Evolutionary conservation across 1,140 invertebrate genomes (phyloP), one percentile per base, ranked within the genome.

Genomic region (Cecropterus lyciades): DNA sequence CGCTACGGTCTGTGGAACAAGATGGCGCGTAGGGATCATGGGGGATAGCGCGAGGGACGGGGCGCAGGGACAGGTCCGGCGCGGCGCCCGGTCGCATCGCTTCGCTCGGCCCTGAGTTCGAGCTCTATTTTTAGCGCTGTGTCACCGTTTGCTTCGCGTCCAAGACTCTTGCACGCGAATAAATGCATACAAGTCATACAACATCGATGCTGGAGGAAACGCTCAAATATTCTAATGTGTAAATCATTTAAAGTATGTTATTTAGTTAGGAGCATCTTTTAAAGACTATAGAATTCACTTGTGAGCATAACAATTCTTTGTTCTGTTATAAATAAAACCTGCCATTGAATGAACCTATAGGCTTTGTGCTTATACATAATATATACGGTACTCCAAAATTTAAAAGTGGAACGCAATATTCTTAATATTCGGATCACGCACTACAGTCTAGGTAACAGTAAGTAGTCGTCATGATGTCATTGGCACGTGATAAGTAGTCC

Each of bases 41-140:
- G 81, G 77, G 82, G 68, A 72, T 45, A 57, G 76, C 33, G 73
- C 57, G 82, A 79, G 80, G 79, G 80, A 78, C n/a, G n/a, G 70
- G 84, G 77, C 73, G 73, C 52, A 75, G 72, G 80, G 85, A 84
- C 83, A 70, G 80, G 86, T 82, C 80, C 72, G 78, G 73, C 73
- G 65, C 74, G 77, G 73, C 70, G 73, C 68, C 55, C 71, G 74
- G 69, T 64, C 71, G 72, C 75, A 71, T 71, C 70, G 74, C 67
- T 67, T 60, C 67, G 73, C 69, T 75, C 72, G 77, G 73, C 80
- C 80, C 79, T 81, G 78, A 80, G 65, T 67, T 68, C 73, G 70
- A 80, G 79, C 80, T 84, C 87, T 91, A 91, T 91, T 89, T 91
- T 87, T 91, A 91, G 89, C 89, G 83, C 80, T 87, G 85, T 88